A percentile compares a stretch with the other conserved stretches of the same genome.
Conservation (phyloP, 64 coral and sea anemone genomes). For the Acropora yongei region DNA sequence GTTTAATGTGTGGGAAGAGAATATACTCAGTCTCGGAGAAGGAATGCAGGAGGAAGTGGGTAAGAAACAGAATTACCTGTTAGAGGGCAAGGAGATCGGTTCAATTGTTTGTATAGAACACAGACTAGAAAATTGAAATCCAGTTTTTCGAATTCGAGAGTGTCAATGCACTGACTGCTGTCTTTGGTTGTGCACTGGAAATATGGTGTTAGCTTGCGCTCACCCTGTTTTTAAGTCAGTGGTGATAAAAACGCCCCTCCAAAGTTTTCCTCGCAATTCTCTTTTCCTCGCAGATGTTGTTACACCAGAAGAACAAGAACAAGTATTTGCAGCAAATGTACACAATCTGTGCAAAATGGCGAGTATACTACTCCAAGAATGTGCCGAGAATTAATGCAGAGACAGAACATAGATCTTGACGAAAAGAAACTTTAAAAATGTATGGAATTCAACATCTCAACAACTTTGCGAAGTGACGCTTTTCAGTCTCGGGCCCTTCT, state of each 20-base stretch:
- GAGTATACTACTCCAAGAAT: constrained; percentile 79
- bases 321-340: constrained; percentile 74
- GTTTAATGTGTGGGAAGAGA: constrained; percentile 98
- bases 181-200: too few species aligned
- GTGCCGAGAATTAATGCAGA: constrained; percentile 45
- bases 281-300: neutral
- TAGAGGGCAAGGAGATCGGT: neutral
- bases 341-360: constrained; percentile 79
- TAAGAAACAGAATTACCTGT: neutral
- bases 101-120: too few species aligned
- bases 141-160: too few species aligned
- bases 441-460: too few species aligned
- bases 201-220: too few species aligned
- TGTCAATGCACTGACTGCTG: too few species aligned
- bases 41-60: constrained; percentile 78
- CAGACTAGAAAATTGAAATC: too few species aligned
- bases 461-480: too few species aligned
- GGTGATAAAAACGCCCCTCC: too few species aligned
- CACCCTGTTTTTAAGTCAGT: too few species aligned
- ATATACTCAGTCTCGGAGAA: constrained; percentile 83
- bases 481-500: too few species aligned
- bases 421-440: too few species aligned
- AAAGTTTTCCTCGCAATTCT: neutral
- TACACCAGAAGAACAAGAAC: constrained; percentile 91
- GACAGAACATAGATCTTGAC: neutral